phyloP scores from a whole-genome alignment of 2,888 invertebrate species.

The Tiliacea aurago region DNA sequence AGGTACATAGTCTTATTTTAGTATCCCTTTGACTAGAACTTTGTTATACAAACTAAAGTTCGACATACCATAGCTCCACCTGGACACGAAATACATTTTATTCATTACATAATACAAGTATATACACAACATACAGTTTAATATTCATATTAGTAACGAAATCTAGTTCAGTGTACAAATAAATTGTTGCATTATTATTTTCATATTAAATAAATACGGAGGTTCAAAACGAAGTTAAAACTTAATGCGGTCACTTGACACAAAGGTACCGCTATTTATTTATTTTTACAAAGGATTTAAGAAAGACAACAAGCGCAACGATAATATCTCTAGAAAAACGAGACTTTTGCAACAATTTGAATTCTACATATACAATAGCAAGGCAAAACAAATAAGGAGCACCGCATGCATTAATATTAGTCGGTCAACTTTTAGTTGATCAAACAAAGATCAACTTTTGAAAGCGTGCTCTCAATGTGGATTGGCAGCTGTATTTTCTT shows the following conservation, averaged over 20 bases:
- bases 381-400: slow-evolving; percentile 36
- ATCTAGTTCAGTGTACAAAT: slow-evolving; percentile 17
- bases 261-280: background rate
- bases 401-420: slow-evolving; percentile 31
- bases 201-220: slow-evolving; percentile 31
- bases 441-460: slow-evolving; percentile 1
- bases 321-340: slow-evolving; percentile 9
- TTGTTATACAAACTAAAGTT: slow-evolving; percentile 60
- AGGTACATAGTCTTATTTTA: slow-evolving; percentile 58
- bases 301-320: slow-evolving; percentile 11
- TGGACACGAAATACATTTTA: slow-evolving; percentile 56
- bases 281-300: slow-evolving; percentile 11
- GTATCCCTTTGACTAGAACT: slow-evolving; percentile 63
- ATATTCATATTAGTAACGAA: slow-evolving; percentile 33
- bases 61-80: slow-evolving; percentile 54
- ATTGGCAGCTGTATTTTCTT: too few species aligned
- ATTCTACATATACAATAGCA: slow-evolving; percentile 27
- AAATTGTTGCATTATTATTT: slow-evolving; percentile 13
- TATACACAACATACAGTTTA: slow-evolving; percentile 50
- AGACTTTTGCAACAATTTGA: slow-evolving; percentile 16
- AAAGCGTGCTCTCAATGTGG: background rate
- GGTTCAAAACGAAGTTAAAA: slow-evolving; percentile 14
- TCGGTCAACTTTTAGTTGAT: slow-evolving; percentile 26
- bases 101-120: slow-evolving; percentile 49
- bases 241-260: slow-evolving; percentile 9